phyloP scores from a whole-genome alignment of 2,888 invertebrate species.

The Thereva unica region DNA sequence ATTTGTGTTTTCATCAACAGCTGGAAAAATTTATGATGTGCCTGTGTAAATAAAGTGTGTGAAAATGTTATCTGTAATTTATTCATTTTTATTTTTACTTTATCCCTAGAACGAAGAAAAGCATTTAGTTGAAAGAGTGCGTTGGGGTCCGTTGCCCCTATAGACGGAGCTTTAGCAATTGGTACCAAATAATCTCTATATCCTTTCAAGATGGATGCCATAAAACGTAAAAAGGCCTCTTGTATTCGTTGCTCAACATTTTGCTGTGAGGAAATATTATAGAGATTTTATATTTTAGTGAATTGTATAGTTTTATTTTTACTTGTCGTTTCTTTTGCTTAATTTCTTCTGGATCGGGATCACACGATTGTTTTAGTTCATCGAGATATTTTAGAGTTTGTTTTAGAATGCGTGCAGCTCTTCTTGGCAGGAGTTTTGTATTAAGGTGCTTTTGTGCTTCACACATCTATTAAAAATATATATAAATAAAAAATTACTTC shows the following conservation, averaged over 20 bases:
- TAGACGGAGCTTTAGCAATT: constrained; percentile 90
- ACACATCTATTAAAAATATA: constrained; percentile 65
- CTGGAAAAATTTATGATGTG: constrained; percentile 85
- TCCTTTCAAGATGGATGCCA: constrained; percentile 88
- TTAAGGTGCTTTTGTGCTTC: constrained; percentile 84
- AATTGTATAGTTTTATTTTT: constrained; percentile 18
- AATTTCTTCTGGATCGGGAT: constrained; percentile 70
- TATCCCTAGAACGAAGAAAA: constrained; percentile 86
- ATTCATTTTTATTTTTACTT: constrained; percentile 59
- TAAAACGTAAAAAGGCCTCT: constrained; percentile 95
- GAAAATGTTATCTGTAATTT: not conserved
- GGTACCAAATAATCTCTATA: constrained; percentile 87
- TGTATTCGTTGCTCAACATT: constrained; percentile 91
- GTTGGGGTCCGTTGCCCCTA: constrained; percentile 92
- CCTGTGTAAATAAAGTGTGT: constrained; percentile 57
- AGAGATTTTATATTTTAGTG: not conserved
- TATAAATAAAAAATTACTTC: constrained; percentile 27
- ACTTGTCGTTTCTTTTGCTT: constrained; percentile 75
- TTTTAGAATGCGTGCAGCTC: constrained; percentile 80
- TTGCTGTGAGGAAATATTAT: constrained; percentile 61
- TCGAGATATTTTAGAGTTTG: constrained; percentile 78
- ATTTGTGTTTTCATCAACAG: constrained; percentile 92
- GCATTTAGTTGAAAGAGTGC: constrained; percentile 92
- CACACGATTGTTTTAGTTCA: constrained; percentile 61
- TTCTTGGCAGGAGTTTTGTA: constrained; percentile 81